Evolutionary conservation across 2,888 invertebrate species (phyloP), one percentile per base, ranked within the genome.

Genomic region (Carpatolechia fugitivella): DNA sequence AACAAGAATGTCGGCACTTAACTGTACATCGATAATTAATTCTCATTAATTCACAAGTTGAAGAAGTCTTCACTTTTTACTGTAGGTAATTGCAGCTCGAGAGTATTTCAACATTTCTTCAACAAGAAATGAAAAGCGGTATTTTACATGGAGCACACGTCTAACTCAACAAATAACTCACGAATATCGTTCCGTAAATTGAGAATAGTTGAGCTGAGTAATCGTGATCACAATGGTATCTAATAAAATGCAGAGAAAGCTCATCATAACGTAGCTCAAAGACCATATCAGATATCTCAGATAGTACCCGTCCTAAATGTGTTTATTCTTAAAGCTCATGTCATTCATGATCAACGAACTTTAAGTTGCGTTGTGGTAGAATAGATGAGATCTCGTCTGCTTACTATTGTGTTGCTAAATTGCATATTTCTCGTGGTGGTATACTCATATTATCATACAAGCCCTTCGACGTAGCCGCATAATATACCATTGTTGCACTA

Each of bases 261-360:
- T 18, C 18, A 11, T 11, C 8, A 18, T 41, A 41, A 41, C 18
- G 24, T 24, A 24, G 3, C 3, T 6, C 24, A 24, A 24, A 24
- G 24, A 3, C 24, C 24, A 18, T 18, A 18, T 41, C 1, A 41
- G 40, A 41, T 41, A 18, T 8, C 4, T 40, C 11, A 18, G 40
- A 41, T 41, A 18, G 40, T 41, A 18, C 40, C 18, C 40, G 8
- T 41, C 11, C 18, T 18, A 18, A 14, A 38, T 38, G 38, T 38
- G 14, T 41, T 41, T 41, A 18, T 41, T 41, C 16, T 16, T 38
- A 38, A 38, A 38, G 18, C 18, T 18, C 40, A 41, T 18, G 40
- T 18, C 40, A 6, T 24, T 53, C 53, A 56, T 56, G 56, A 56
- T 54, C 35, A 51, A 41, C 40, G 18, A 41, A 11, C 18, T 41